phyloP scores from a whole-genome alignment of 2,113 vertebrate species.

The Ptilorrhoa leucosticta region DNA sequence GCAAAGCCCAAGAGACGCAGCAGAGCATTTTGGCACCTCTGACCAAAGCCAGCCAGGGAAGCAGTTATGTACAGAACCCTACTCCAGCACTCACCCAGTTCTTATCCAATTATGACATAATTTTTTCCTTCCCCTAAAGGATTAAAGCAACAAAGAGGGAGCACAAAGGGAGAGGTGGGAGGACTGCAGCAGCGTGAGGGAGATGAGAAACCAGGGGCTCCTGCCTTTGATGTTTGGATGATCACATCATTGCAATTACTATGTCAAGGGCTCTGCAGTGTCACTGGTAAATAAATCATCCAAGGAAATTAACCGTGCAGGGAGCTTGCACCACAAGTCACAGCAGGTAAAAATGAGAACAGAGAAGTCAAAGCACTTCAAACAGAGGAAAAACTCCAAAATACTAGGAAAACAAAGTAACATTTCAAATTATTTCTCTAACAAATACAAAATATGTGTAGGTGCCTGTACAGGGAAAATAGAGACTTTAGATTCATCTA shows the following conservation, averaged over 20 bases:
- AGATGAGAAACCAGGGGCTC: constrained; percentile 21
- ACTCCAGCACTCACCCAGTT: neutral
- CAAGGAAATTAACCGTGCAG: neutral
- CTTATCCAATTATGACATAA: neutral
- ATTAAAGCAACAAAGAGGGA: constrained; percentile 10
- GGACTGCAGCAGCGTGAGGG: neutral
- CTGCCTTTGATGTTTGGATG: constrained; percentile 23
- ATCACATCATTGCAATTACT: constrained; percentile 22
- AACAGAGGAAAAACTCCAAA: neutral
- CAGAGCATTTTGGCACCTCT: neutral
- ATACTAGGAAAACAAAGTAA: neutral
- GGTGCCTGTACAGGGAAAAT: neutral
- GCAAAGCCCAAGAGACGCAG: rapidly evolving
- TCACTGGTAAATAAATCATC: constrained; percentile 50
- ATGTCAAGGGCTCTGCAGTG: neutral
- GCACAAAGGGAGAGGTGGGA: constrained; percentile 27
- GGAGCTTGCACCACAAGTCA: constrained; percentile 1
- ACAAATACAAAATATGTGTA: neutral
- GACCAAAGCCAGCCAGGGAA: neutral
- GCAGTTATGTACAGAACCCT: neutral
- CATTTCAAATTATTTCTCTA: neutral
- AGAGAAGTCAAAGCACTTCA: neutral
- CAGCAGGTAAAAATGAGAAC: neutral
- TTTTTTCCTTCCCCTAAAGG: neutral
- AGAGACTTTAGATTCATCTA: neutral